These are phyloP conservation scores for Nowickia ferox DNA, from an alignment of 2,888 invertebrate species.

Conservation along the genomic window DNA sequence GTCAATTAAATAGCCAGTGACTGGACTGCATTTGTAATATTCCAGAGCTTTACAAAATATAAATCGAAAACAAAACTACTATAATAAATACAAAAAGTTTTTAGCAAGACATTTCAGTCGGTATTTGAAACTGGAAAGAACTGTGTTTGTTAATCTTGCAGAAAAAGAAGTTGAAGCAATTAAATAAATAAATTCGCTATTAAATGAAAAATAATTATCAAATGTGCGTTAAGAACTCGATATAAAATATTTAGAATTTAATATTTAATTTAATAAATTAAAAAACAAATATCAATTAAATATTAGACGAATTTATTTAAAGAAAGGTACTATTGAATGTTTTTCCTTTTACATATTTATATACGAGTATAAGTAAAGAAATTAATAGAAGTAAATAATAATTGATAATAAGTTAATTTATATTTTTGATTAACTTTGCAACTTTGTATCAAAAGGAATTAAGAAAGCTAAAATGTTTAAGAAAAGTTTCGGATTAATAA, in stretches of 20 bases:
- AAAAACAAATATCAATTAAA: background rate
- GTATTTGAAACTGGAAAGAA: constrained; percentile 49
- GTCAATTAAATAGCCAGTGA: constrained; percentile 30
- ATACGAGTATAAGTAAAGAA: background rate
- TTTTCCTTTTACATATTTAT: background rate
- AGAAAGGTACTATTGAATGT: background rate
- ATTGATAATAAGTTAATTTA: background rate
- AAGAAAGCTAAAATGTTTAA: background rate
- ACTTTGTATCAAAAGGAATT: background rate
- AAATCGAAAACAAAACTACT: constrained; percentile 34
- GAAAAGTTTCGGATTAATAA: background rate
- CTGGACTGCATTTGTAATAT: constrained; percentile 31
- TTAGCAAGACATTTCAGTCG: constrained; percentile 65
- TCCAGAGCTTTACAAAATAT: constrained; percentile 35
- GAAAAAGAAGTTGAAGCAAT: constrained; percentile 3
- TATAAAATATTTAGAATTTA: constrained; percentile 1
- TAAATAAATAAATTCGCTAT: background rate
- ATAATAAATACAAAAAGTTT: constrained; percentile 62
- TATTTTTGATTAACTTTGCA: background rate
- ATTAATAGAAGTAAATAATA: background rate
- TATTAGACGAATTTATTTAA: background rate
- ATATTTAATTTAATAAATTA: constrained; percentile 1
- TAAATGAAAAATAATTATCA: constrained; percentile 10
- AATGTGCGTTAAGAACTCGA: constrained; percentile 33
- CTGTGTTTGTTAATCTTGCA: constrained; percentile 31